Conservation (phyloP, 2,888 invertebrate genomes). For the Drosophila niveifrons region DNA sequence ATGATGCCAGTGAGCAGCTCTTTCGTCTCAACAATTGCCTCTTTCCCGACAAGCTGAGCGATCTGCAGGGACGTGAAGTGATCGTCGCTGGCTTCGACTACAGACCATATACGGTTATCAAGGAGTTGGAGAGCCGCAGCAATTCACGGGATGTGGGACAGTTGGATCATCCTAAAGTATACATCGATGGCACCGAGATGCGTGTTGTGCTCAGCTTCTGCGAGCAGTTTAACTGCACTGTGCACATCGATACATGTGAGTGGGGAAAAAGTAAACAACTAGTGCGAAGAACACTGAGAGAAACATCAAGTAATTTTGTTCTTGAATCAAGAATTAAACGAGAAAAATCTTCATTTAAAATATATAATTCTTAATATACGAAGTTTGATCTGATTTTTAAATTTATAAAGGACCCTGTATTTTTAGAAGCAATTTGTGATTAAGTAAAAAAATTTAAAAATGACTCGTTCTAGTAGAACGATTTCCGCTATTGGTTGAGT, state of each 20-base stretch:
- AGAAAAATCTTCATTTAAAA: too few species aligned
- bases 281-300: too few species aligned
- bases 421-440: too few species aligned
- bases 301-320: too few species aligned
- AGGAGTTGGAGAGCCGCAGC: slow-evolving; percentile 63
- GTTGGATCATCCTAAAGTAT: slow-evolving; percentile 41
- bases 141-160: slow-evolving; percentile 66
- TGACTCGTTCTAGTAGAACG: too few species aligned
- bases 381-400: too few species aligned
- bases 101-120: slow-evolving; percentile 81
- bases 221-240: slow-evolving; percentile 85
- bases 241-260: slow-evolving; percentile 83
- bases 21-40: slow-evolving; percentile 59
- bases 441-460: too few species aligned
- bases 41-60: slow-evolving; percentile 79
- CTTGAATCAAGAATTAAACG: too few species aligned
- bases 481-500: too few species aligned
- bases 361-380: too few species aligned
- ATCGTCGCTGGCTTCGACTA: slow-evolving; percentile 82
- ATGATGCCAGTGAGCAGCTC: slow-evolving; percentile 39
- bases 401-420: too few species aligned
- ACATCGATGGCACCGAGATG: slow-evolving; percentile 87
- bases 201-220: slow-evolving; percentile 84
- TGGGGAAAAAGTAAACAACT: neutral
- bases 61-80: slow-evolving; percentile 80